These are phyloP conservation scores for Chloropsis cyanopogon DNA, from an alignment of 2,113 vertebrate genomes.

Conservation along the genomic window DNA sequence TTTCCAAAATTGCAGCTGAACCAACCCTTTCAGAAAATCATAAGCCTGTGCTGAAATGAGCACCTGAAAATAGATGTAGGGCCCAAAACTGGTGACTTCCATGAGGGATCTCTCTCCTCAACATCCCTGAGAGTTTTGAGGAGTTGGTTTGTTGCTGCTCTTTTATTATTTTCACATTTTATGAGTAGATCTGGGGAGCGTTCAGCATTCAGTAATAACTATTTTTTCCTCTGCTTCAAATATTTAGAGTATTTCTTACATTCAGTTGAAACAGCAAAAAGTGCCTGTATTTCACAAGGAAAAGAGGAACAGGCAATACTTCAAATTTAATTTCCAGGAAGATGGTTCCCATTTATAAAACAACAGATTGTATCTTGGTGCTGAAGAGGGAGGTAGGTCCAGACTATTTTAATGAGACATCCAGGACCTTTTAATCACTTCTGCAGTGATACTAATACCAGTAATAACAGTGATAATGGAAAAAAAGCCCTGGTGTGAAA, in stretches of 20 bases:
- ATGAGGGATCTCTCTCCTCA: background rate
- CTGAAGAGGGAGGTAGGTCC: background rate
- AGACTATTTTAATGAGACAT: background rate
- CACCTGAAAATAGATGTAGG: background rate
- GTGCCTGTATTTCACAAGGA: background rate
- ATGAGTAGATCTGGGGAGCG: background rate
- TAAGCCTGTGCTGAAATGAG: background rate
- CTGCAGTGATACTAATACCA: background rate
- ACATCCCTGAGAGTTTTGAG: background rate
- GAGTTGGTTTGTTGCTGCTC: background rate
- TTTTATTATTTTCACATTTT: background rate
- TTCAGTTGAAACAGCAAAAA: background rate
- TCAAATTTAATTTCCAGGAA: background rate
- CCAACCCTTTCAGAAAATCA: background rate
- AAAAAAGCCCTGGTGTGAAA: background rate
- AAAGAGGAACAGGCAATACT: background rate
- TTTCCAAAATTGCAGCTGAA: background rate
- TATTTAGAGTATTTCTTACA: background rate
- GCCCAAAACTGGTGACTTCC: background rate
- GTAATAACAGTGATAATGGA: constrained; percentile 20
- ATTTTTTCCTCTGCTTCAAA: background rate
- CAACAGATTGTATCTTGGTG: background rate
- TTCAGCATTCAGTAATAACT: background rate
- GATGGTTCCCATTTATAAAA: background rate
- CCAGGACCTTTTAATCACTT: constrained; percentile 40